These are phyloP conservation scores for Tricholauxania praeusta DNA, from an alignment of 2,888 invertebrate species.

Conservation along the genomic window DNA sequence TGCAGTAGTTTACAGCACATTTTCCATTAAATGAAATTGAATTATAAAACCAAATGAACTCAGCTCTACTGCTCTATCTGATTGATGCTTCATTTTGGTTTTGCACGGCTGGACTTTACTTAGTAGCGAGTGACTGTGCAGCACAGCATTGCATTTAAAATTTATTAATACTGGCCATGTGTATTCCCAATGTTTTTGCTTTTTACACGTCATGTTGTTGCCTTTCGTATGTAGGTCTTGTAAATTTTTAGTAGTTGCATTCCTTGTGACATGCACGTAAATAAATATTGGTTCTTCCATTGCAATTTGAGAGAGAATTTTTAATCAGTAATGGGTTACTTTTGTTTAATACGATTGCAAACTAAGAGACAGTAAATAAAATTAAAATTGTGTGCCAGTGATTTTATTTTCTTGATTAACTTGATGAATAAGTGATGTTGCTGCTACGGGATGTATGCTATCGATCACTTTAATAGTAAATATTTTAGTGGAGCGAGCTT, in stretches of 20 bases:
- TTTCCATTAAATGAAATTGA: conserved; percentile 18
- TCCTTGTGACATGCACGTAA: too few species aligned
- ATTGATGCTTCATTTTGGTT: background rate
- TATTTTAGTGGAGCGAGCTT: too few species aligned
- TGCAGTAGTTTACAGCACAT: background rate
- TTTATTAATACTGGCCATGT: conserved; percentile 17
- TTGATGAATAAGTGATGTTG: too few species aligned
- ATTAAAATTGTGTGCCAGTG: too few species aligned
- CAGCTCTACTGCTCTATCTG: background rate
- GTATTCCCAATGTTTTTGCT: conserved; percentile 8
- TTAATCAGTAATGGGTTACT: background rate
- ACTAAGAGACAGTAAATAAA: too few species aligned
- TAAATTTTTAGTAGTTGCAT: background rate
- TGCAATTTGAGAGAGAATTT: conserved; percentile 4
- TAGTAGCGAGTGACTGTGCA: background rate
- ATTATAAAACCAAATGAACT: conserved; percentile 29
- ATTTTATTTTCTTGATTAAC: too few species aligned
- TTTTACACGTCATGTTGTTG: background rate
- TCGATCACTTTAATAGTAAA: too few species aligned
- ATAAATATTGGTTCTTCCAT: background rate
- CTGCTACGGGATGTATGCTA: too few species aligned
- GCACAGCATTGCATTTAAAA: conserved; percentile 12
- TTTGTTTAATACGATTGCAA: too few species aligned
- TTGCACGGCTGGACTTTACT: background rate
- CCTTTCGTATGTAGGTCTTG: background rate